These are phyloP conservation scores for Hybos culiciformis DNA, from an alignment of 2,888 invertebrate genomes.

Conservation along the genomic window DNA sequence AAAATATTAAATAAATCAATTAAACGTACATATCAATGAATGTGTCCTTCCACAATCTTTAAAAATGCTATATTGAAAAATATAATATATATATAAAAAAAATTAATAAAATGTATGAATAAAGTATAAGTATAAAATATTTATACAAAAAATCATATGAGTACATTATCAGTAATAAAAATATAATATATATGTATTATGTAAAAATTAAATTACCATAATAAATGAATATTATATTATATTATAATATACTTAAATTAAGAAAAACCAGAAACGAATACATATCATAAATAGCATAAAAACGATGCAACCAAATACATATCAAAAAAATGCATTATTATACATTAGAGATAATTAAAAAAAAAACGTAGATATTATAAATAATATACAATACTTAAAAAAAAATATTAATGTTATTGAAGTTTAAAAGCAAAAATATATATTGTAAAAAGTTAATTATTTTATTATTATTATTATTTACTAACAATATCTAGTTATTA, in stretches of 20 bases:
- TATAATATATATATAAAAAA: constrained; percentile 10
- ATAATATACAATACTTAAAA: no score
- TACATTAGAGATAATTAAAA: constrained; percentile 5
- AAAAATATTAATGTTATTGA: no score
- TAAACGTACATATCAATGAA: constrained; percentile 3
- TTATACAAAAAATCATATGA: no score
- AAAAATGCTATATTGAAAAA: constrained; percentile 7
- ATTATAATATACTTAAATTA: not conserved
- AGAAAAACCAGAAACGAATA: not conserved
- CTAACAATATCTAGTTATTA: no score
- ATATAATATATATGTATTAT: not conserved
- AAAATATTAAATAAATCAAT: constrained; percentile 5
- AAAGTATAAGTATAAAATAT: no score
- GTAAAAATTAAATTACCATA: constrained; percentile 1
- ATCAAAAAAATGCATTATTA: constrained; percentile 7
- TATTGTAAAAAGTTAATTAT: no score
- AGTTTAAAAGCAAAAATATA: no score
- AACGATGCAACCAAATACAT: constrained; percentile 10
- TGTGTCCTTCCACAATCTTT: constrained; percentile 14
- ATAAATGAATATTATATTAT: not conserved
- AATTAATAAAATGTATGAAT: constrained; percentile 2
- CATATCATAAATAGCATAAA: constrained; percentile 1
- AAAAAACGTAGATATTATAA: no score
- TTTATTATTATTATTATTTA: no score
- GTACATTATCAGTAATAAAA: no score